Percentiles rank a stretch among this genome's conserved stretches.
Conservation (phyloP, 2,888 invertebrate species). For the Neelides folsomi region DNA sequence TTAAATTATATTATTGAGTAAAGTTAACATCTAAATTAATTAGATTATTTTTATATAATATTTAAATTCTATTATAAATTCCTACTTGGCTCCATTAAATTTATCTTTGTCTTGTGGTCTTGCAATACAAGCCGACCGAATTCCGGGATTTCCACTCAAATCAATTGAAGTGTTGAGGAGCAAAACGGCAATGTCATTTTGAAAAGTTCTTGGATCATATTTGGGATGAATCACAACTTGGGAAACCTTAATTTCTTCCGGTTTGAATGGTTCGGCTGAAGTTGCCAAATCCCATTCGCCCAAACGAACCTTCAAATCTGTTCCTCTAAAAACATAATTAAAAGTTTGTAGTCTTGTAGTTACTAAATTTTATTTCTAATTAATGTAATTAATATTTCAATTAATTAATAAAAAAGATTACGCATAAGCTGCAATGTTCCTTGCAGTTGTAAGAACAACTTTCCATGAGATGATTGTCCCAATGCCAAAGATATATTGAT, state of each 20-base stretch:
- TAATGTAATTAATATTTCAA: not conserved
- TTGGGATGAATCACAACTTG: slow-evolving; percentile 25
- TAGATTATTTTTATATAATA: too few species aligned
- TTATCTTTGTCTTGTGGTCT: slow-evolving; percentile 22
- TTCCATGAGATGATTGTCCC: slow-evolving; percentile 29
- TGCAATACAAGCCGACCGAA: slow-evolving; percentile 27
- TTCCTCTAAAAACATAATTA: slow-evolving; percentile 12
- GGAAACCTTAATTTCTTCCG: slow-evolving; percentile 18
- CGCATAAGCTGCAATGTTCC: slow-evolving; percentile 25
- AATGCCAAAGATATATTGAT: slow-evolving; percentile 28
- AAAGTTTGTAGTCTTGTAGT: too few species aligned
- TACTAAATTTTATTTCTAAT: too few species aligned
- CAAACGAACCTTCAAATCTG: slow-evolving; percentile 23
- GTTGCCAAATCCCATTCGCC: slow-evolving; percentile 31
- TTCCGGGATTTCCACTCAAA: slow-evolving; percentile 23
- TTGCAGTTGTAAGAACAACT: slow-evolving; percentile 26
- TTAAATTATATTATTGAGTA: too few species aligned
- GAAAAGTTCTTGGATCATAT: slow-evolving; percentile 21
- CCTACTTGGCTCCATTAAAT: slow-evolving; percentile 25
- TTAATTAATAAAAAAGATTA: slow-evolving; percentile 9
- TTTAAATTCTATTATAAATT: slow-evolving; percentile 4
- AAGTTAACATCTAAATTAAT: too few species aligned
- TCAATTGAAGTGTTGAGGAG: slow-evolving; percentile 19
- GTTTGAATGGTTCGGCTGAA: slow-evolving; percentile 28
- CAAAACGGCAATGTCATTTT: slow-evolving; percentile 30